These are phyloP conservation scores for Ladona fulva DNA, from an alignment of 1,140 invertebrate species.

Conservation along the genomic window DNA sequence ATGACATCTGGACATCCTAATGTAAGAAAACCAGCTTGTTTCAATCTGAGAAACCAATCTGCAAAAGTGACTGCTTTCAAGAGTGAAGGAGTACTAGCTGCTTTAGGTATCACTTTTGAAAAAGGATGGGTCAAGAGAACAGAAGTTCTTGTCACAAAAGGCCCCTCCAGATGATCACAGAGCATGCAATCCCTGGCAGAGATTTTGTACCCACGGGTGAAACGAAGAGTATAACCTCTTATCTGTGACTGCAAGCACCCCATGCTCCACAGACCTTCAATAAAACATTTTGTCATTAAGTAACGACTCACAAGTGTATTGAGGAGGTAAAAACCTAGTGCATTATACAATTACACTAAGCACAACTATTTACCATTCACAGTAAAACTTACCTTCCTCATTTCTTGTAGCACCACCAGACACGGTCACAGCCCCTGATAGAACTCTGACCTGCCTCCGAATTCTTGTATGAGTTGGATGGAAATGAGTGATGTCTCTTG, in stretches of 20 bases:
- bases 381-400: conserved; percentile 22
- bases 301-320: no score
- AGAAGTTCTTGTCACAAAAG: conserved; percentile 27
- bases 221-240: conserved; percentile 28
- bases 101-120: not conserved
- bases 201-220: conserved; percentile 29
- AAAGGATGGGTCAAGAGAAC: conserved; percentile 21
- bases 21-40: conserved; percentile 17
- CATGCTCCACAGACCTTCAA: conserved; percentile 9
- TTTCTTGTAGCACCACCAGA: conserved; percentile 28
- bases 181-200: conserved; percentile 31
- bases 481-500: conserved; percentile 25
- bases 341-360: no score
- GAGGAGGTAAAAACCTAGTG: no score
- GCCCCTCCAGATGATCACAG: conserved; percentile 30
- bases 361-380: no score
- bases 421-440: conserved; percentile 23
- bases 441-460: conserved; percentile 29
- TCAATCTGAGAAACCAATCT: conserved; percentile 31
- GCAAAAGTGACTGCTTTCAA: conserved; percentile 24
- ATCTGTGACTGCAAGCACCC: conserved; percentile 30
- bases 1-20: conserved; percentile 30
- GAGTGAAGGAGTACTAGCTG: not conserved
- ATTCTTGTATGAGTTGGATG: conserved; percentile 25
- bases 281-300: not conserved